These are phyloP conservation scores for Rhinoraja longicauda DNA, from an alignment of 2,797 vertebrate genomes.

Conservation along the genomic window DNA sequence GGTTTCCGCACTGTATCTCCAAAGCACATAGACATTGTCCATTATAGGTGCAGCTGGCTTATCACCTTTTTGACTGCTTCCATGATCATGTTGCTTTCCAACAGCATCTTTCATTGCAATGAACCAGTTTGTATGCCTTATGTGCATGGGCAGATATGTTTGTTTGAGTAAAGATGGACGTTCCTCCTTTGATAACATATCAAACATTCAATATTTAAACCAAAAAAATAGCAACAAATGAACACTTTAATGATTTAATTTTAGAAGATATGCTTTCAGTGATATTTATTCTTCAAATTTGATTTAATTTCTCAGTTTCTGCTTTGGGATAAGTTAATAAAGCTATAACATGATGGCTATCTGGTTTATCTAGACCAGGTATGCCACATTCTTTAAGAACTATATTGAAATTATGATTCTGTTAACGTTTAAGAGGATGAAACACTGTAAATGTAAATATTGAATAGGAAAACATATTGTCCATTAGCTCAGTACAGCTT, in stretches of 20 bases:
- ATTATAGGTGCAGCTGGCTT: too few relatives aligned
- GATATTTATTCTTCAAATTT: neutral
- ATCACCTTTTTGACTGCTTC: too few relatives aligned
- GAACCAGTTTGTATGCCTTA: too few relatives aligned
- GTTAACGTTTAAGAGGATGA: neutral
- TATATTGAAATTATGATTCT: neutral
- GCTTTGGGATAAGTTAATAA: neutral
- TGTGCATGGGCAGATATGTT: too few relatives aligned
- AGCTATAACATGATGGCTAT: neutral
- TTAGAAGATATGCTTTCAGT: neutral
- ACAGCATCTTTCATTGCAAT: too few relatives aligned
- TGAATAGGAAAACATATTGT: too few relatives aligned
- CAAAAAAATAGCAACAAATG: neutral
- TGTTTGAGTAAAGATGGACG: too few relatives aligned
- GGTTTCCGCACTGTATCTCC: too few relatives aligned
- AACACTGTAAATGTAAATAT: neutral
- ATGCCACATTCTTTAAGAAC: neutral
- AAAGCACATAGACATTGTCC: too few relatives aligned
- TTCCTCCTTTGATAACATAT: neutral
- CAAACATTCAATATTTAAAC: slow-evolving; percentile 7
- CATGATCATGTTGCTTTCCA: too few relatives aligned
- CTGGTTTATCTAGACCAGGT: neutral
- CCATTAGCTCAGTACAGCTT: too few relatives aligned
- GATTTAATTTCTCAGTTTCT: neutral
- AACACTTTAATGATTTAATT: neutral